Percentiles rank a stretch among this genome's conserved stretches.
These are phyloP conservation scores for Cyrtorhinus lividipennis DNA, from an alignment of 1,140 invertebrate species.

Conservation along the genomic window DNA sequence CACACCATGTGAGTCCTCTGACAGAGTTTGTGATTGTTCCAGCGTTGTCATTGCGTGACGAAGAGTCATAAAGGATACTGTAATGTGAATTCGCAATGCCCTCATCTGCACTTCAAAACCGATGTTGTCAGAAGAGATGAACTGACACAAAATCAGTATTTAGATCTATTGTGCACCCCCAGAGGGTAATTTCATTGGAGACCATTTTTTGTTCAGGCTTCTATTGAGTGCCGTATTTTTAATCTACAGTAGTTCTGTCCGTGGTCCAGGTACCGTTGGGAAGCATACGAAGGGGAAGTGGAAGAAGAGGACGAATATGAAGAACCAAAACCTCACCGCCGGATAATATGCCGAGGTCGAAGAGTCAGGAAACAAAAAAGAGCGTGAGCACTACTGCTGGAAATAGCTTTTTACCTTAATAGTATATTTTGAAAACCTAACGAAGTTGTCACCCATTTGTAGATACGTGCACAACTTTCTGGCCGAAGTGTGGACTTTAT, in stretches of 20 bases:
- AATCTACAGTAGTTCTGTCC: background rate
- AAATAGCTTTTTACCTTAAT: background rate
- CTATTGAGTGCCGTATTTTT: background rate
- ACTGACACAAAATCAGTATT: constrained; percentile 1
- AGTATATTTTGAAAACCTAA: background rate
- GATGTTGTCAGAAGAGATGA: background rate
- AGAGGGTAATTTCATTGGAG: constrained; percentile 5
- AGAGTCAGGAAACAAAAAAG: background rate
- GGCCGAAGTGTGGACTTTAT: constrained; percentile 7
- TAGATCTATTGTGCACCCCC: constrained; percentile 7
- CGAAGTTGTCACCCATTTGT: background rate
- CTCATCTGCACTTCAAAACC: constrained; percentile 14
- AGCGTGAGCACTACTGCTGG: background rate
- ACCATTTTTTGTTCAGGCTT: background rate
- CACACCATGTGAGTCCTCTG: too few relatives aligned
- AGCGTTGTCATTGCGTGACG: too few relatives aligned
- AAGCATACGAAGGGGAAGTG: background rate
- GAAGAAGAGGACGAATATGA: too few relatives aligned
- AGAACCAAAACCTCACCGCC: background rate
- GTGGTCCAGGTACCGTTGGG: background rate
- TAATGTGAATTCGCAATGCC: too few relatives aligned
- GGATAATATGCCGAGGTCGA: background rate
- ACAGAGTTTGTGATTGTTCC: too few relatives aligned
- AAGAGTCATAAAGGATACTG: too few relatives aligned
- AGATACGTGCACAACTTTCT: constrained; percentile 10